A percentile compares a stretch with the other conserved stretches of the same genome.
Conservation (phyloP, 2,888 invertebrate genomes). For the Eudasyphora cyanicolor region DNA sequence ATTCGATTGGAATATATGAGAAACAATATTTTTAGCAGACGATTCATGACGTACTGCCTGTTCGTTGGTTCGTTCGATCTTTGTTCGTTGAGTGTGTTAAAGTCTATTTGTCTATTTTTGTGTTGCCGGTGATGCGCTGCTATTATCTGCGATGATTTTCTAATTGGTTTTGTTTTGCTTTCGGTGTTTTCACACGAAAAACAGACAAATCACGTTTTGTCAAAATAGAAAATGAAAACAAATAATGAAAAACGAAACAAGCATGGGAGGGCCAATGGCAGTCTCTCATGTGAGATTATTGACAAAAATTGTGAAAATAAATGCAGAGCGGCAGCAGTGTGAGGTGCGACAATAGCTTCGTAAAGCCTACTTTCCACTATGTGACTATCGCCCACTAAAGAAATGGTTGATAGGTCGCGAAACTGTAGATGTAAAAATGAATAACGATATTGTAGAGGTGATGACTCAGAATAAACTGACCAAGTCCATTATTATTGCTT, state of each 20-base stretch:
- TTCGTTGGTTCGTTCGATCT: neutral
- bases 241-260: neutral
- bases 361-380: too few relatives aligned
- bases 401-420: too few relatives aligned
- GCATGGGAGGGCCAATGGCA: neutral
- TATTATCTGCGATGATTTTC: conserved; percentile 38
- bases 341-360: too few relatives aligned
- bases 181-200: conserved; percentile 35
- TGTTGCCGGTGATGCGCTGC: too few relatives aligned
- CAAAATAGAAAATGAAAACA: conserved; percentile 5
- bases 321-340: neutral
- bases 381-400: too few relatives aligned
- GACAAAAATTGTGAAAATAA: conserved; percentile 12
- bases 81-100: neutral
- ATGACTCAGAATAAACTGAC: too few relatives aligned
- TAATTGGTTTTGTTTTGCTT: conserved; percentile 23
- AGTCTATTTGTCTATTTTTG: conserved; percentile 17
- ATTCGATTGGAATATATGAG: conserved; percentile 39
- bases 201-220: conserved; percentile 54
- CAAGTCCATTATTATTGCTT: too few relatives aligned
- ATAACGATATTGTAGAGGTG: too few relatives aligned
- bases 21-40: conserved; percentile 45
- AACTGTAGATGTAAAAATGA: too few relatives aligned
- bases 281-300: conserved; percentile 14
- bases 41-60: conserved; percentile 22